Conservation (phyloP, 2,797 vertebrate species). For the Pseudomugil gertrudae region DNA sequence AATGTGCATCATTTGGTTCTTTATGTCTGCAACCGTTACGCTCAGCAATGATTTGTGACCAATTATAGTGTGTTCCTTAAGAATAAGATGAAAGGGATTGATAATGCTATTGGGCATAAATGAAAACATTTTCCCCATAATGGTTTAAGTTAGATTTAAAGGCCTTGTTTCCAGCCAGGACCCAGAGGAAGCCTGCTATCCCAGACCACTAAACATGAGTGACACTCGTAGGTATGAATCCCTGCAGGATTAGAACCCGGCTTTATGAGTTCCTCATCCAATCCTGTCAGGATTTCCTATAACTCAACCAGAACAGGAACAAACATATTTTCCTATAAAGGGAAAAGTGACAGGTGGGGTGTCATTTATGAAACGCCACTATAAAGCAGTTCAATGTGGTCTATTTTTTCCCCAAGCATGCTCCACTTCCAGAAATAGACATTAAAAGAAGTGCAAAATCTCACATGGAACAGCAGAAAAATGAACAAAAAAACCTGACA, state of each 20-base stretch:
- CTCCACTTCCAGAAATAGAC: conserved; percentile 65
- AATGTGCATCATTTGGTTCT: no score
- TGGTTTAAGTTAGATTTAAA: no score
- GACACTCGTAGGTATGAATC: neutral
- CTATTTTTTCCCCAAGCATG: conserved; percentile 2
- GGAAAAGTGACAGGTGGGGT: conserved; percentile 31
- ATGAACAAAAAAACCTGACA: conserved; percentile 35
- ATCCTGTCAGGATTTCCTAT: conserved; percentile 40
- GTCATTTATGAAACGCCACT: conserved; percentile 27
- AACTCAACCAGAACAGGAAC: neutral
- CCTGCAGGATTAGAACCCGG: neutral
- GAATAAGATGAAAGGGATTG: no score
- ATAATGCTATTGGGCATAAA: no score
- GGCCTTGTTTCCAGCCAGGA: no score
- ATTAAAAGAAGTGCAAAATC: conserved; percentile 23
- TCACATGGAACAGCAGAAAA: conserved; percentile 15
- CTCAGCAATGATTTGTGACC: no score
- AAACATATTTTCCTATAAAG: conserved; percentile 28
- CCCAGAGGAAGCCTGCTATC: no score
- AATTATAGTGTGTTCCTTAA: no score
- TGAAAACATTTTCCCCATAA: no score
- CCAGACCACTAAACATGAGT: neutral
- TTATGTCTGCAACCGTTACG: no score
- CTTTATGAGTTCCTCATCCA: conserved; percentile 2
- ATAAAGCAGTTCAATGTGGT: conserved; percentile 7